These are phyloP conservation scores for Dusona sp. DNA, from an alignment of 2,888 invertebrate species.

Conservation along the genomic window DNA sequence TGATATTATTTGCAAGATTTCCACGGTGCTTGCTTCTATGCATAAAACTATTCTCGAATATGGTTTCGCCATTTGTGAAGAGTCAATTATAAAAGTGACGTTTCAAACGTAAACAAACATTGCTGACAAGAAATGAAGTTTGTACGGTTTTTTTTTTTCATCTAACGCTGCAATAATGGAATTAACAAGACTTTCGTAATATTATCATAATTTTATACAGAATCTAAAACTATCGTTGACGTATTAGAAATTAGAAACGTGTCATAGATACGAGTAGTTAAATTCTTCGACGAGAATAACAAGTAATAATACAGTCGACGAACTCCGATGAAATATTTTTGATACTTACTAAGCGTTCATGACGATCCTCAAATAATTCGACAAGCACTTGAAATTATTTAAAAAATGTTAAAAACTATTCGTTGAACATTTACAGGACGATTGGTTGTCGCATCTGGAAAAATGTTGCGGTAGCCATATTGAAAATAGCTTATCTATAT, in stretches of 20 bases:
- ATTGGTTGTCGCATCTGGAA: not conserved
- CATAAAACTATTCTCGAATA: not conserved
- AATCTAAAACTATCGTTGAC: not conserved
- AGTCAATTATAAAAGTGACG: not conserved
- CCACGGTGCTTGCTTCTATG: not conserved
- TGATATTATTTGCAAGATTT: not conserved
- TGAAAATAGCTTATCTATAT: constrained; percentile 11
- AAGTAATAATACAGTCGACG: not conserved
- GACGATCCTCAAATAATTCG: not conserved
- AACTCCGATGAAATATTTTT: not conserved
- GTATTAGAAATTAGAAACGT: not conserved
- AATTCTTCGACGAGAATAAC: not conserved
- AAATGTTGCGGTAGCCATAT: constrained; percentile 24
- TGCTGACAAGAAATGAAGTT: not conserved
- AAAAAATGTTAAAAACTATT: not conserved
- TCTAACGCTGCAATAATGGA: not conserved
- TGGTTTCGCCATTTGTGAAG: not conserved
- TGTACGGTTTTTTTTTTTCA: not conserved
- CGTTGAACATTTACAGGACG: not conserved
- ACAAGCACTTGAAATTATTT: not conserved
- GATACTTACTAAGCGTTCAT: constrained; percentile 26
- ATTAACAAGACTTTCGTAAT: not conserved
- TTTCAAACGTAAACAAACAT: not conserved
- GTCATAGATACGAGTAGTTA: not conserved
- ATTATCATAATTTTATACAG: not conserved